Base-by-base conservation (phyloP, 2,113 vertebrate species). In the Piprites chloris region DNA sequence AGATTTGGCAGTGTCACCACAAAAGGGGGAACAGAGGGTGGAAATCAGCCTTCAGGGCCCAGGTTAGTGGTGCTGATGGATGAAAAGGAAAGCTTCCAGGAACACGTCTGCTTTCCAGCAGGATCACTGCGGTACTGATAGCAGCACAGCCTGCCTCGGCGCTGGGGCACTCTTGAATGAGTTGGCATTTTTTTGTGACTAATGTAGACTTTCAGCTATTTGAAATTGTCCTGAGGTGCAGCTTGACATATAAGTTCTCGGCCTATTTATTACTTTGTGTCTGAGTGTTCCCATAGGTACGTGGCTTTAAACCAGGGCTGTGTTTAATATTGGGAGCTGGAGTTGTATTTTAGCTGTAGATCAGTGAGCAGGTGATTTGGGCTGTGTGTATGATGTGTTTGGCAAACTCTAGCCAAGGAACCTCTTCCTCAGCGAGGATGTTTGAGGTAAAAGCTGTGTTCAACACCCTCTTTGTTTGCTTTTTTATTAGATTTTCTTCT, bases 221-320 rank as follows among this genome's bases (percentile, higher is more conserved):
- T 94, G 87, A 90, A 93, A 85, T 85, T 65, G 69, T 93, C 91
- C 95, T 94, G 83, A 73, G 87, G 78, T 89, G 80, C 74, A 90
- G 46, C 73, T 87, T 93, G 74, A 91, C 74, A 71, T 79, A 46
- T 17, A 83, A 87, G 83, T 66, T 96, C 81, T 47, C 5, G 3
- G 35, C 77, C 76, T 87, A 86, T 95, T 95, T 95, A 94, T 90
- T 84, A 52, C 61, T 72, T 50, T 62, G 58, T 90, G 61, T 77
- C 74, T 72, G 56, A 79, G 61, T 37, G 69, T 46, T 95, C 89
- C 92, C 87, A 12, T 32, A 66, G 76, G 63, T 65, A 41, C 23
- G 9, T 1, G 13, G 21, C 77, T 90, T 96, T 83, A 84, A 93
- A 84, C 44, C 75, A 79, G 44, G 11, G 14, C 62, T 56, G 58